Conservation (phyloP, 2,113 vertebrate species). For the Marmota flaviventris region DNA sequence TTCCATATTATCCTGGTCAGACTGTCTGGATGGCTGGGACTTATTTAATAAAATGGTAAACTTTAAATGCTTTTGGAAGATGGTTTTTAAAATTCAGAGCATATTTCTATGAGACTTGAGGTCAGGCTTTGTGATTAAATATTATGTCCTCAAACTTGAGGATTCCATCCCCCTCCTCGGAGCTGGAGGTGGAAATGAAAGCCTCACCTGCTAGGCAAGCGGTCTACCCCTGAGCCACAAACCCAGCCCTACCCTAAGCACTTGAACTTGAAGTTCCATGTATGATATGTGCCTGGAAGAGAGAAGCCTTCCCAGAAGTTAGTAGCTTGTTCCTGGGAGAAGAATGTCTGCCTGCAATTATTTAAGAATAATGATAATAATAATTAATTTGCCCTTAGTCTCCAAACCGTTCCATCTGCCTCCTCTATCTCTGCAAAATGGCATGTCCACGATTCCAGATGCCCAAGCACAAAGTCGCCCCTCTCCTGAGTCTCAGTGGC, state of each 20-base stretch:
- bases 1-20: constrained; percentile 1
- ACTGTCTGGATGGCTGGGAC: background rate
- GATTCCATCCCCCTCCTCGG: no score
- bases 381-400: background rate
- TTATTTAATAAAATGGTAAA: constrained; percentile 29
- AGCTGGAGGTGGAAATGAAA: no score
- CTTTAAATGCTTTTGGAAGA: constrained; percentile 48
- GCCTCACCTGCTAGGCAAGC: no score
- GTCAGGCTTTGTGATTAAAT: constrained; percentile 17
- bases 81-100: constrained; percentile 60
- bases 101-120: background rate
- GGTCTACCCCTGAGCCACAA: no score
- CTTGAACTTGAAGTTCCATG: background rate
- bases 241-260: no score
- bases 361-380: background rate
- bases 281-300: background rate
- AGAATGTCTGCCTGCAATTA: background rate
- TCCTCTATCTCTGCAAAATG: background rate
- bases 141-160: background rate
- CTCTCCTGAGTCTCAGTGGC: fast-evolving
- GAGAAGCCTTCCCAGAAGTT: background rate
- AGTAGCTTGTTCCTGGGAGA: background rate
- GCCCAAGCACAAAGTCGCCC: fast-evolving
- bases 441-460: background rate
- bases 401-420: background rate